Conservation (phyloP, 2,113 vertebrate genomes). For the Buteo buteo region DNA sequence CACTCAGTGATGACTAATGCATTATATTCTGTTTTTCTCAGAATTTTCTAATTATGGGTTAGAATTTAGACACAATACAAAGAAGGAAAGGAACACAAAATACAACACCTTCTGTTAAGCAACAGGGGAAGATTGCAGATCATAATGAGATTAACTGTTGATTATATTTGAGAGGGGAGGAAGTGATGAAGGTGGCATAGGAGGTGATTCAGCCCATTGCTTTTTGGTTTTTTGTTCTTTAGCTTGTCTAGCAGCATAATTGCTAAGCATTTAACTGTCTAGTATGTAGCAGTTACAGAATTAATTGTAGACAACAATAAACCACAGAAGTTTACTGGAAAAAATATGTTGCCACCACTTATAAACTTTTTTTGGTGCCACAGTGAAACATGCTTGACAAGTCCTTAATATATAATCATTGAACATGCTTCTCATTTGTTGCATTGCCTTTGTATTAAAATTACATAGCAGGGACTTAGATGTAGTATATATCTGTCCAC, state of each 20-base stretch:
- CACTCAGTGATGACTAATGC: neutral
- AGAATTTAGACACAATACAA: neutral
- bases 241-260: neutral
- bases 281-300: neutral
- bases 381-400: neutral
- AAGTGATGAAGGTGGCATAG: neutral
- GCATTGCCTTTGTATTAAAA: neutral
- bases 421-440: neutral
- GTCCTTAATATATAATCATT: neutral
- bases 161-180: neutral
- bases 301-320: neutral
- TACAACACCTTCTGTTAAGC: slow-evolving; percentile 4
- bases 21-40: neutral
- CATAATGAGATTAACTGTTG: neutral
- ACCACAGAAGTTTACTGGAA: neutral
- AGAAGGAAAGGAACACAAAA: neutral
- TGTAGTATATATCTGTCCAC: neutral
- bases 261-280: neutral
- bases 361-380: neutral
- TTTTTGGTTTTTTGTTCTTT: neutral
- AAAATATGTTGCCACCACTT: neutral
- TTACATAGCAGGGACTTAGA: neutral
- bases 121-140: neutral
- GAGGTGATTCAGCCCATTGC: neutral
- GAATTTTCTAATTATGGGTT: neutral